Conservation (phyloP, 2,797 vertebrate genomes). For the Sebastiscus tertius region DNA sequence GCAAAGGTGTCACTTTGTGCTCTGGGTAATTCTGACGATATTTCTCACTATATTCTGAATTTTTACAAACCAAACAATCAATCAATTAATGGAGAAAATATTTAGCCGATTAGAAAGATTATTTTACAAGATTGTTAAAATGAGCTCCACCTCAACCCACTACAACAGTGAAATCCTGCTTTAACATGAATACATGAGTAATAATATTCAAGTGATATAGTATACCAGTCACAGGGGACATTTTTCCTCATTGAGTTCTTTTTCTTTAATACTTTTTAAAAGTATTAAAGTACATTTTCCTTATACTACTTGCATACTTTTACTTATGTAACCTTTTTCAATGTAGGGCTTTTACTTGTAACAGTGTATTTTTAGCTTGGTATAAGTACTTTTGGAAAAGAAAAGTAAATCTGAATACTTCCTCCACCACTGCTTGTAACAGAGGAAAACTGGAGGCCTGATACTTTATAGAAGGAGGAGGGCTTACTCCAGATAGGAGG, state of each 20-base stretch:
- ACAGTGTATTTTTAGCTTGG: neutral
- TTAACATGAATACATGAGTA: neutral
- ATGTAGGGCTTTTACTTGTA: neutral
- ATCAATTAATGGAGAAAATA: no score
- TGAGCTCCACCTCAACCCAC: no score
- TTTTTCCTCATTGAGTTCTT: neutral
- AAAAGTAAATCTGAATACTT: neutral
- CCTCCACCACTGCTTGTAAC: no score
- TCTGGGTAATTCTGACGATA: no score
- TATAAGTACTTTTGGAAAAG: neutral
- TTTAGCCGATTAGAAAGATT: no score
- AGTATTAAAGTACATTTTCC: neutral
- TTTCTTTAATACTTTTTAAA: neutral
- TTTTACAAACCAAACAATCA: no score
- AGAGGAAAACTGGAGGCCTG: neutral
- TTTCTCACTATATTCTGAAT: no score
- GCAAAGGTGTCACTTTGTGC: no score
- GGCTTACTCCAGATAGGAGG: conserved; percentile 1
- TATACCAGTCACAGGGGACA: neutral
- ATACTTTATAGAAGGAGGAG: neutral
- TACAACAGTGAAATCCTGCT: no score
- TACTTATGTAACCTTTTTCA: neutral
- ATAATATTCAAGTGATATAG: neutral
- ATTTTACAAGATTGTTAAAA: no score
- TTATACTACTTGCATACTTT: neutral